These are phyloP conservation scores for Drosophila antonietae DNA, from an alignment of 2,888 invertebrate species.

Conservation along the genomic window DNA sequence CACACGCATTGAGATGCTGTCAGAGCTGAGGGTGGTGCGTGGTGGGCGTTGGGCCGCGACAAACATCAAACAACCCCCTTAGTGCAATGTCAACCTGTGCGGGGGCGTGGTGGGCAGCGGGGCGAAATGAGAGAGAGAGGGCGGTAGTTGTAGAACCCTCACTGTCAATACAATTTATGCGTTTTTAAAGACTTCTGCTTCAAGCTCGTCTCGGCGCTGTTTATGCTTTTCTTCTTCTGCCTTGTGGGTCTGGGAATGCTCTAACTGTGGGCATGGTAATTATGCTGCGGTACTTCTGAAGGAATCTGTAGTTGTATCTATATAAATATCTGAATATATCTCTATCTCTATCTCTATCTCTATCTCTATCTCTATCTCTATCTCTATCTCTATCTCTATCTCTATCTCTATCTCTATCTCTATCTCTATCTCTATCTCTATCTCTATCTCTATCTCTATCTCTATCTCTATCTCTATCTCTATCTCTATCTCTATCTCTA, in stretches of 20 bases:
- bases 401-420: not conserved
- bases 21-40: not conserved
- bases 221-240: constrained; percentile 35
- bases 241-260: constrained; percentile 23
- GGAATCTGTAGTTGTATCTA: no score
- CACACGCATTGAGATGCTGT: constrained; percentile 6
- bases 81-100: constrained; percentile 49
- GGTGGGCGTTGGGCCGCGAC: constrained; percentile 19
- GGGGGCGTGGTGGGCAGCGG: not conserved
- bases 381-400: not conserved
- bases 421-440: not conserved
- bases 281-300: not conserved
- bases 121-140: not conserved
- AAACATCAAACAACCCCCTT: constrained; percentile 57
- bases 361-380: constrained; percentile 1
- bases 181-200: constrained; percentile 68
- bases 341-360: not conserved
- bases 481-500: not conserved
- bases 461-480: not conserved
- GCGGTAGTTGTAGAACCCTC: not conserved
- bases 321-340: no score
- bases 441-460: not conserved
- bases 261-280: constrained; percentile 12
- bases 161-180: constrained; percentile 64
- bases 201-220: constrained; percentile 25